phyloP scores from a whole-genome alignment of 2,797 vertebrate genomes.

The Crenuchus spilurus region DNA sequence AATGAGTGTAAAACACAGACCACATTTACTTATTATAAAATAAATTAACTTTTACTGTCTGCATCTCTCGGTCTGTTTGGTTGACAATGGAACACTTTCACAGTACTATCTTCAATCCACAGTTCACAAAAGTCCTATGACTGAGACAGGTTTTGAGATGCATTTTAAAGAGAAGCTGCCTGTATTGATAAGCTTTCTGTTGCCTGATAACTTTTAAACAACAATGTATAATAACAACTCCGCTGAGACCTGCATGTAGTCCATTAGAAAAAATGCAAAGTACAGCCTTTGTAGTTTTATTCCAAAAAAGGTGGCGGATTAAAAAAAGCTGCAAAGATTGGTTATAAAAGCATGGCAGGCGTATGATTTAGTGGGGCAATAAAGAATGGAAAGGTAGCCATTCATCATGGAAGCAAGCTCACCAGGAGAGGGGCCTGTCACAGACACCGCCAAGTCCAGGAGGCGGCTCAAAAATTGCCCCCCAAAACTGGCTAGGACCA shows the following conservation, averaged over 20 bases:
- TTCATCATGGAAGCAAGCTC: conserved; percentile 79
- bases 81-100: background rate
- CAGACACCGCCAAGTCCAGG: conserved; percentile 70
- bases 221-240: conserved; percentile 30
- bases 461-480: conserved; percentile 64
- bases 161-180: conserved; percentile 52
- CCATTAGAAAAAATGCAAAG: conserved; percentile 52
- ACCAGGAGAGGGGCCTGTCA: conserved; percentile 79
- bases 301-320: conserved; percentile 69
- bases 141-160: conserved; percentile 22
- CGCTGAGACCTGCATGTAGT: conserved; percentile 52
- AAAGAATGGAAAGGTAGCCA: conserved; percentile 80
- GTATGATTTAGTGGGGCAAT: conserved; percentile 83
- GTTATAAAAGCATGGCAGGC: conserved; percentile 82
- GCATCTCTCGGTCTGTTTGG: background rate
- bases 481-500: conserved; percentile 61
- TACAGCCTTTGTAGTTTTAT: conserved; percentile 67
- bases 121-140: background rate
- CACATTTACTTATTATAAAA: too few relatives aligned
- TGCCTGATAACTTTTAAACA: conserved; percentile 44
- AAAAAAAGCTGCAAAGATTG: conserved; percentile 78
- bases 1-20: too few relatives aligned
- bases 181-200: conserved; percentile 50
- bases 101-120: background rate
- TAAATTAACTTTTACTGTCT: background rate